A percentile compares a stretch with the other conserved stretches of the same genome.
These are phyloP conservation scores for Oncorhynchus gorbuscha DNA, from an alignment of 2,113 vertebrate species.

Conservation along the genomic window DNA sequence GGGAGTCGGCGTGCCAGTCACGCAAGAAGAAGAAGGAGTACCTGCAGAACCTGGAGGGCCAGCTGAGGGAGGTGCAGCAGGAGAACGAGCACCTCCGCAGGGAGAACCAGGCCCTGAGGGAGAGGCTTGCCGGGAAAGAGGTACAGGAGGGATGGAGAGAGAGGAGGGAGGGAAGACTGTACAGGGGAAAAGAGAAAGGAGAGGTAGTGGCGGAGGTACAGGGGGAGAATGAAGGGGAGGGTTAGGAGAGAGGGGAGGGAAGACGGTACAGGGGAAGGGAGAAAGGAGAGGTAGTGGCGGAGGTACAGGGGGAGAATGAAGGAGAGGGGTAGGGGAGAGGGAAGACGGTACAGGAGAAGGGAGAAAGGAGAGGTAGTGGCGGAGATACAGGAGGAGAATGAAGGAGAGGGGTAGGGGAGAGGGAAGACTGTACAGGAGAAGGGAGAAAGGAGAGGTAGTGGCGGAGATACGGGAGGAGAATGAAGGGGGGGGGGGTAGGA, in stretches of 20 bases:
- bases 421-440: no score
- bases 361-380: no score
- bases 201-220: not conserved
- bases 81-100: slow-evolving; percentile 83
- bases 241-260: not conserved
- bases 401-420: no score
- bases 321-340: no score
- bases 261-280: no score
- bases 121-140: slow-evolving; percentile 77
- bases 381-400: no score
- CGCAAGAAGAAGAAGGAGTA: slow-evolving; percentile 93
- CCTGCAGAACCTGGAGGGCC: slow-evolving; percentile 83
- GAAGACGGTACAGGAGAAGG: no score
- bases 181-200: slow-evolving; percentile 60
- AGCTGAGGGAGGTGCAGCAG: slow-evolving; percentile 80
- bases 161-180: not conserved
- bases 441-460: no score
- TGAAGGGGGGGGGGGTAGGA: no score
- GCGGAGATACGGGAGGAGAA: no score
- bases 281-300: no score
- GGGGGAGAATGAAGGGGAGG: not conserved
- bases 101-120: slow-evolving; percentile 84
- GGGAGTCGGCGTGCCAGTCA: slow-evolving; percentile 89
- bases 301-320: no score
- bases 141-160: slow-evolving; percentile 29